Evolutionary conservation across 2,113 vertebrate genomes (phyloP), one percentile per base, ranked within the genome.

Genomic region (Otis tarda): DNA sequence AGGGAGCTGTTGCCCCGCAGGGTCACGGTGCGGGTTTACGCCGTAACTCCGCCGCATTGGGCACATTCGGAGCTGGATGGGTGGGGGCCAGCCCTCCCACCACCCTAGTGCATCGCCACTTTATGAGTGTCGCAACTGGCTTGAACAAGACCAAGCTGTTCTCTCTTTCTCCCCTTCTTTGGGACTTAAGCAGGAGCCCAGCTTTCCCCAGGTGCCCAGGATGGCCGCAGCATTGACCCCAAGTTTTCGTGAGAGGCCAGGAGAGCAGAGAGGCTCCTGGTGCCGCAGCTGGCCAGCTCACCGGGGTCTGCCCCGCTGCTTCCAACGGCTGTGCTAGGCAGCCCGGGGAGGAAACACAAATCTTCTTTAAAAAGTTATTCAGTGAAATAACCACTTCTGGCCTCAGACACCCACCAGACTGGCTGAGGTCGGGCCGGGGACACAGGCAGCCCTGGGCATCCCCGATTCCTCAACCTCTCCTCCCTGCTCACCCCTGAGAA

Each of bases 31-130:
- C 15, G 12, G 77, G 55, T 60, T 41, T 5, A 12, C 1, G 0
- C 73, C 2, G 0, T 18, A 49, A 45, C 37, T 11, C 60, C 52
- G 1, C 3, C 7, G 15, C 5, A 0, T 1, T 7, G 7, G 6
- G 9, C 23, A 14, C 4, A 0, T 3, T n/a, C 43, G 6, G 78
- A 53, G 61, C 53, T 53, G 19, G 33, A 3, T 1, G 1, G 1
- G 9, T 21, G 8, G 13, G 43, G 19, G 6, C 49, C 67, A 67
- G 60, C 53, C 63, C 53, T 30, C n/a, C 63, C 39, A 6, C 1
- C 0, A 47, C 41, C 6, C 0, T 0, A 24, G 15, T 1, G 10
- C 69, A 53, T 8, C 0, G 0, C 21, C 61, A 39, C 59, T 49
- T 19, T 1, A 5, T 11, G 9, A 8, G 33, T 14, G 55, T 81